Evolutionary conservation across 2,797 vertebrate species (phyloP).

Genomic region (Salarias fasciatus): DNA sequence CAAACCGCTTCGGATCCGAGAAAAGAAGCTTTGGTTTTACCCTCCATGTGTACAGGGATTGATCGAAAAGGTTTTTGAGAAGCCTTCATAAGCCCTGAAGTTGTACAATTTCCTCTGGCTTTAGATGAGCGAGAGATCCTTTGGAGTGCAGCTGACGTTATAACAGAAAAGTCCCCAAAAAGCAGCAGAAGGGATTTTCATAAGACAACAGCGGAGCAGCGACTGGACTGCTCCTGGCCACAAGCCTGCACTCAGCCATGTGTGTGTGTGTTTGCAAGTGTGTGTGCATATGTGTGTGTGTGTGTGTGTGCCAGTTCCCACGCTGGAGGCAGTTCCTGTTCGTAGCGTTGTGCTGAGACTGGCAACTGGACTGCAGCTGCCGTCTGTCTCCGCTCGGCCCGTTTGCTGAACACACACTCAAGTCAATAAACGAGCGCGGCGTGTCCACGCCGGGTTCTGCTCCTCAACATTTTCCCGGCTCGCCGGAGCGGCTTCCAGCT

Average conservation of each 20-base stretch:
- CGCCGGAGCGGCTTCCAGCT: conserved; percentile 15
- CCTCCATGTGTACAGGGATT: conserved; percentile 17
- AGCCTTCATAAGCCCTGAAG: conserved; percentile 11
- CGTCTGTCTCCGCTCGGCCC: conserved; percentile 44
- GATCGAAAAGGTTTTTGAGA: conserved; percentile 30
- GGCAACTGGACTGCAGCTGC: conserved; percentile 76
- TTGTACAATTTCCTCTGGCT: conserved; percentile 32
- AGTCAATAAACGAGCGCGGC: conserved; percentile 49
- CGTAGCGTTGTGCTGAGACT: conserved; percentile 63
- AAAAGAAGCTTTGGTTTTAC: conserved; percentile 40
- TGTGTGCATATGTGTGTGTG: conserved; percentile 29
- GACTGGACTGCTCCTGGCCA: conserved; percentile 40
- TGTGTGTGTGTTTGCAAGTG: conserved; percentile 11
- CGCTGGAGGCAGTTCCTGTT: conserved; percentile 68
- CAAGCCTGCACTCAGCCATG: conserved; percentile 14
- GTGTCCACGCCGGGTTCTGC: conserved; percentile 1
- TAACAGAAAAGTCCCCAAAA: conserved; percentile 11
- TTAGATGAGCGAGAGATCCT: conserved; percentile 8
- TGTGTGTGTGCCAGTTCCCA: conserved; percentile 65
- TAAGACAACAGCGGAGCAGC: conserved; percentile 34
- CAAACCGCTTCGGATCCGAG: conserved; percentile 36
- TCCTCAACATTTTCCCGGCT: conserved; percentile 9
- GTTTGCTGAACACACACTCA: conserved; percentile 48
- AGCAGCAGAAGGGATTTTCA: conserved; percentile 27
- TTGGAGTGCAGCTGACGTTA: conserved; percentile 10